Conservation (phyloP, 2,797 vertebrate species). For the Spondyliosoma cantharus region DNA sequence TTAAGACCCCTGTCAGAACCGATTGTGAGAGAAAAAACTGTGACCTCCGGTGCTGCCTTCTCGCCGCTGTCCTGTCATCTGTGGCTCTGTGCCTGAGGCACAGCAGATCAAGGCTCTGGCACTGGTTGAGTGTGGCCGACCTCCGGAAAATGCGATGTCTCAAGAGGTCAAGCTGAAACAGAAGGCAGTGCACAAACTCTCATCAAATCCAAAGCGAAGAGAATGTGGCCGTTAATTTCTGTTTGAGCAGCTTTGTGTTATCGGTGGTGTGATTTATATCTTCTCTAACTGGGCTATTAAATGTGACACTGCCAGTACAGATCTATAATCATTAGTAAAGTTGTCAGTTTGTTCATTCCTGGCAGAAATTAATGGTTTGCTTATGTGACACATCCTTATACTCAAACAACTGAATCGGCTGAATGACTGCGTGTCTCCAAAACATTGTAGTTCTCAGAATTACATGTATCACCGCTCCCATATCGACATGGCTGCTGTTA, state of each 20-base stretch:
- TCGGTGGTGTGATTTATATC: neutral
- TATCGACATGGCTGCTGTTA: too few species aligned
- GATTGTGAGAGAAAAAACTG: neutral
- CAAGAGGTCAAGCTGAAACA: constrained; percentile 57
- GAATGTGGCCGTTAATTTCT: constrained; percentile 1
- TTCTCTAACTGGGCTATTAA: neutral
- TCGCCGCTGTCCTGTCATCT: constrained; percentile 39
- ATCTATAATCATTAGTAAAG: neutral
- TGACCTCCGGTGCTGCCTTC: constrained; percentile 32
- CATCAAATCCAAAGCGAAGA: constrained; percentile 35
- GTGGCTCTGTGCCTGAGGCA: constrained; percentile 50
- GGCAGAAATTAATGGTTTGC: neutral
- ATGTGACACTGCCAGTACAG: constrained; percentile 3
- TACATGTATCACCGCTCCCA: too few species aligned
- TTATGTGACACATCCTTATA: too few species aligned
- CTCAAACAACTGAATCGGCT: too few species aligned
- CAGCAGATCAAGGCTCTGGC: constrained; percentile 43
- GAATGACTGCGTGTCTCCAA: too few species aligned
- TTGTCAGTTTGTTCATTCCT: neutral
- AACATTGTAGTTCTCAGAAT: too few species aligned
- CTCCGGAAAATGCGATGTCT: constrained; percentile 35
- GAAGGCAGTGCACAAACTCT: constrained; percentile 35
- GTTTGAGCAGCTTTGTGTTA: constrained; percentile 9
- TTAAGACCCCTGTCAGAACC: constrained; percentile 39
- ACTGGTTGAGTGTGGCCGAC: constrained; percentile 21